phyloP scores from a whole-genome alignment of 1,140 invertebrate species.

The Drosophila orosa region DNA sequence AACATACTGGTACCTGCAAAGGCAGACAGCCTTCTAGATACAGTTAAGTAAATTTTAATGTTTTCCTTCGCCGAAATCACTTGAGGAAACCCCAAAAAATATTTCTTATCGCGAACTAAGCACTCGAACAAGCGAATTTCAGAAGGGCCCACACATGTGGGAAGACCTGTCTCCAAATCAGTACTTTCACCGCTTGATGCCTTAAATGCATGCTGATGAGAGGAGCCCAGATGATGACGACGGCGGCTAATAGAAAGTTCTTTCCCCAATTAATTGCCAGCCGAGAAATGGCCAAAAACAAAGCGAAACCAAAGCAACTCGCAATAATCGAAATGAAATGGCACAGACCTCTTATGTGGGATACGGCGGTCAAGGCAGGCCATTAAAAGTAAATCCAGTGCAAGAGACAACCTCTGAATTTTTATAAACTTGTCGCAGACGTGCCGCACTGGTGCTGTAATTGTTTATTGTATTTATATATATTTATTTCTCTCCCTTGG shows the following conservation, averaged over 20 bases:
- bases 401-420: conserved; percentile 69
- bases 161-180: conserved; percentile 47
- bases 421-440: conserved; percentile 72
- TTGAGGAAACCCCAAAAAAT: conserved; percentile 52
- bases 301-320: conserved; percentile 35
- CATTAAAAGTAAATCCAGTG: conserved; percentile 81
- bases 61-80: conserved; percentile 64
- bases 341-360: conserved; percentile 28
- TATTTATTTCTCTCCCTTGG: conserved; percentile 4
- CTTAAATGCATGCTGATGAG: conserved; percentile 78
- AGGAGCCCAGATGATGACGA: conserved; percentile 58
- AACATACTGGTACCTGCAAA: conserved; percentile 8
- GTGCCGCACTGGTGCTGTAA: conserved; percentile 68
- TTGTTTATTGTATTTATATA: conserved; percentile 55
- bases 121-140: conserved; percentile 51
- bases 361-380: conserved; percentile 59
- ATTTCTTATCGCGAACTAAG: conserved; percentile 55
- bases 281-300: conserved; percentile 70
- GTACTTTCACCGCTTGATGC: conserved; percentile 69
- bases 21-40: conserved; percentile 62
- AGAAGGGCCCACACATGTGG: conserved; percentile 36
- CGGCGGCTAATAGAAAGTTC: conserved; percentile 76
- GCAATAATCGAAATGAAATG: conserved; percentile 38
- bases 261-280: conserved; percentile 71
- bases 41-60: conserved; percentile 79